phyloP scores from a whole-genome alignment of 2,888 invertebrate genomes.

The Lamellibrachia columna region DNA sequence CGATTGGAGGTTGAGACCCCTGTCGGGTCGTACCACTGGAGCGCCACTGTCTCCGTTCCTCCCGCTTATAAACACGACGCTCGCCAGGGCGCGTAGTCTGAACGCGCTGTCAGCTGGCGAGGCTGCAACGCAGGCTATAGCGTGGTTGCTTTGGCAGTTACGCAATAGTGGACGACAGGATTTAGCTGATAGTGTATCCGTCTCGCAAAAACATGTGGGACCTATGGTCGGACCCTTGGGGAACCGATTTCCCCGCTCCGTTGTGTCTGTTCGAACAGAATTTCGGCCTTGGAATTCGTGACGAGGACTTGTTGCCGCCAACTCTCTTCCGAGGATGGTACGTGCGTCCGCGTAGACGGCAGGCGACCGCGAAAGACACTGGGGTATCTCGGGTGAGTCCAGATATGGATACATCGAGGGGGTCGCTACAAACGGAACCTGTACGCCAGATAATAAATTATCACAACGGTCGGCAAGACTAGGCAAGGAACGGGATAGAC shows the following conservation, averaged over 20 bases:
- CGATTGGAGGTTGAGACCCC: too few species aligned
- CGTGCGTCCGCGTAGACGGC: constrained; percentile 16
- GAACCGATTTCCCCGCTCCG: neutral
- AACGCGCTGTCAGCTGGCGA: neutral
- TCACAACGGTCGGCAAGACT: neutral
- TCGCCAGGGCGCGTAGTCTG: neutral
- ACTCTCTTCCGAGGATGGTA: constrained; percentile 19
- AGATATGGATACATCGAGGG: too few species aligned
- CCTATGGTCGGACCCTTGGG: neutral
- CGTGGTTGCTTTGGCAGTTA: neutral
- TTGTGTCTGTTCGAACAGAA: constrained; percentile 16
- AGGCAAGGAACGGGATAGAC: too few species aligned
- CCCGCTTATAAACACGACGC: neutral
- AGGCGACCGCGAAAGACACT: neutral
- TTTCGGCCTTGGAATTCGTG: constrained; percentile 14
- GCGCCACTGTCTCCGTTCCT: neutral
- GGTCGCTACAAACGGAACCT: too few species aligned
- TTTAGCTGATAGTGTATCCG: neutral
- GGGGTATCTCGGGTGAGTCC: neutral
- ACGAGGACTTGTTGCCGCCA: constrained; percentile 19
- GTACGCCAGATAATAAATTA: neutral
- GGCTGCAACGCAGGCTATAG: neutral
- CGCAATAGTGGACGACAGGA: neutral
- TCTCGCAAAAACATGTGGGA: constrained; percentile 2
- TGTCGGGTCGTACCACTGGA: neutral